phyloP scores from a whole-genome alignment of 2,888 invertebrate species.

The Panopea generosa region DNA sequence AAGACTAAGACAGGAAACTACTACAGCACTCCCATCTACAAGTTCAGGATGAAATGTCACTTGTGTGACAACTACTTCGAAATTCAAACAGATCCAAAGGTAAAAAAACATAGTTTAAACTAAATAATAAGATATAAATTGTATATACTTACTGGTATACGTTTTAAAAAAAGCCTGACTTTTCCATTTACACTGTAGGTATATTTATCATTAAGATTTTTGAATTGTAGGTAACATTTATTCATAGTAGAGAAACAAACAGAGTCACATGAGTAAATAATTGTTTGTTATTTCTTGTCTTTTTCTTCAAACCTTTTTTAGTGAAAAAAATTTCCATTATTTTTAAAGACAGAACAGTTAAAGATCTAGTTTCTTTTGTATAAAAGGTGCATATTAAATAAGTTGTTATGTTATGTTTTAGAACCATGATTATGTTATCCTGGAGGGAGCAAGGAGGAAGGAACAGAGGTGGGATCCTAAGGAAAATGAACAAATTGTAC shows the following conservation, averaged over 20 bases:
- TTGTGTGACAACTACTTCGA: constrained; percentile 98
- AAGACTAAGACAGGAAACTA: constrained; percentile 95
- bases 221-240: no score
- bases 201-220: not conserved
- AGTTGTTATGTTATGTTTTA: constrained; percentile 83
- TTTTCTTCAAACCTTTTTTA: no score
- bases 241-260: no score
- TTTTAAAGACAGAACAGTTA: no score
- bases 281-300: no score
- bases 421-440: constrained; percentile 98
- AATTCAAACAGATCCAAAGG: constrained; percentile 99
- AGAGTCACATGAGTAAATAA: no score
- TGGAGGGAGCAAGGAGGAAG: constrained; percentile 97
- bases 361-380: no score
- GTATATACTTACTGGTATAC: not conserved
- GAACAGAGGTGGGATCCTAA: constrained; percentile 99
- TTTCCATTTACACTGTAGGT: not conserved
- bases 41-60: constrained; percentile 99
- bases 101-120: no score
- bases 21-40: constrained; percentile 98
- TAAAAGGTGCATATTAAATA: no score
- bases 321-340: no score
- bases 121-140: not conserved
- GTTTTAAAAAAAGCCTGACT: not conserved
- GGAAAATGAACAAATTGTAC: constrained; percentile 93